These are phyloP conservation scores for Gasterosteus nipponicus DNA, from an alignment of 2,113 vertebrate species.

Conservation along the genomic window DNA sequence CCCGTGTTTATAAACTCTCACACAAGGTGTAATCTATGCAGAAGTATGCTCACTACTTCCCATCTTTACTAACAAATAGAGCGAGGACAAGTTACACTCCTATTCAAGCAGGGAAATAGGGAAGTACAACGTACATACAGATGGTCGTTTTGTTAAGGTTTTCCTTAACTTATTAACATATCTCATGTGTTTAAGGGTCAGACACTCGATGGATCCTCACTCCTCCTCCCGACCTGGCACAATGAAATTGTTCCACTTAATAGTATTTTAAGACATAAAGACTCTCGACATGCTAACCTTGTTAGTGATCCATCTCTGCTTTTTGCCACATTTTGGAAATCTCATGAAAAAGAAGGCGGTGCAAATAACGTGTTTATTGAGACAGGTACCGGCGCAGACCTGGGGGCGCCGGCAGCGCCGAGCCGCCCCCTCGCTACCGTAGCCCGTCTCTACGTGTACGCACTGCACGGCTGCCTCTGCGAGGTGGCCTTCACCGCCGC, in stretches of 20 bases:
- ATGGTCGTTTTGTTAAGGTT: too few species aligned
- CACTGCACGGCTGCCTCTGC: constrained; percentile 80
- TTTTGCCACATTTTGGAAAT: not conserved
- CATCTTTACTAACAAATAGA: too few species aligned
- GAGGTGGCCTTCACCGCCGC: constrained; percentile 81
- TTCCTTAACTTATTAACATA: not conserved
- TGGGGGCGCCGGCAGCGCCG: not conserved
- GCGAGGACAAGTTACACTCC: too few species aligned
- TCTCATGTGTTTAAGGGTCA: not conserved
- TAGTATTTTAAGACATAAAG: not conserved
- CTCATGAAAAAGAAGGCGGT: not conserved
- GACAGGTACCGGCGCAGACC: constrained; percentile 39
- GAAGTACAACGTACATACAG: too few species aligned
- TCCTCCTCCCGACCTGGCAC: not conserved
- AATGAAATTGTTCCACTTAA: not conserved
- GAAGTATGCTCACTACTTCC: too few species aligned
- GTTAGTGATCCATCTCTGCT: not conserved
- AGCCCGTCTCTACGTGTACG: constrained; percentile 79
- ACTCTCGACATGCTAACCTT: not conserved
- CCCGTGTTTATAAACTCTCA: too few species aligned
- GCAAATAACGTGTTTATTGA: constrained; percentile 13
- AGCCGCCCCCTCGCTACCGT: constrained; percentile 44
- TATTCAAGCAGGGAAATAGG: too few species aligned
- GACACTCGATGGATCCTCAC: not conserved
- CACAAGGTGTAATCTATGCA: too few species aligned